Base-by-base conservation (phyloP, 53 echinoderm and acorn worm genomes). In the Astropecten irregularis region DNA sequence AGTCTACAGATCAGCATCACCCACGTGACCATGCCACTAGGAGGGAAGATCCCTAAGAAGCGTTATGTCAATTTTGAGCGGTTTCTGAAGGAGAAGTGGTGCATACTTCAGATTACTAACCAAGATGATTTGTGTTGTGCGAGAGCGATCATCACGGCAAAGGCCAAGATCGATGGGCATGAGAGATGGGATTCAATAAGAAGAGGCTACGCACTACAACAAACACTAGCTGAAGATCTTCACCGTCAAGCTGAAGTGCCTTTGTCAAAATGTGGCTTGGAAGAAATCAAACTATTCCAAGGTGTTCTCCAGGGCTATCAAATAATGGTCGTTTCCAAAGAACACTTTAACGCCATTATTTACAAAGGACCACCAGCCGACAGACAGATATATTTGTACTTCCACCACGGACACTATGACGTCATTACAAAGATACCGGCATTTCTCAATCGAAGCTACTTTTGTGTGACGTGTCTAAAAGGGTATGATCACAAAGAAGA, bases 41-140 rank as follows among this genome's bases (percentile, higher is more conserved):
- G 58, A 0, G 76, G 76, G 22, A 76, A 56, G 29, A 1, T n/a
- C 0, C 15, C 33, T 0, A 54, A 57, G 40, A 76, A 76, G 56
- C 36, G 58, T 0, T 76, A 59, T 28, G 76, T 76, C 39, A 40
- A 76, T 31, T 37, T 76, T 21, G 76, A 76, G 2, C 76, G 76
- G 0, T 76, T 76, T 27, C 42, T 76, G 2, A 65, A 65, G 46
- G 65, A 82, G 21, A 63, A 82, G 39, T 8, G 40, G 20, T 60
- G 76, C 33, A 56, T 84, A 6, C 70, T 88, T 0, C 50, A 44
- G 19, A 88, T 82, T 0, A 53, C 51, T 9, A 89, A 84, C 28
- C 54, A 53, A 40, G 83, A 71, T 30, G 76, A 63, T 8, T 42
- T 89, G 49, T 89, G 89, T 26, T 89, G 84, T 49, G 84, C 89